Evolutionary conservation across 2,888 invertebrate species (phyloP).

Genomic region (Flexamia atlantica): DNA sequence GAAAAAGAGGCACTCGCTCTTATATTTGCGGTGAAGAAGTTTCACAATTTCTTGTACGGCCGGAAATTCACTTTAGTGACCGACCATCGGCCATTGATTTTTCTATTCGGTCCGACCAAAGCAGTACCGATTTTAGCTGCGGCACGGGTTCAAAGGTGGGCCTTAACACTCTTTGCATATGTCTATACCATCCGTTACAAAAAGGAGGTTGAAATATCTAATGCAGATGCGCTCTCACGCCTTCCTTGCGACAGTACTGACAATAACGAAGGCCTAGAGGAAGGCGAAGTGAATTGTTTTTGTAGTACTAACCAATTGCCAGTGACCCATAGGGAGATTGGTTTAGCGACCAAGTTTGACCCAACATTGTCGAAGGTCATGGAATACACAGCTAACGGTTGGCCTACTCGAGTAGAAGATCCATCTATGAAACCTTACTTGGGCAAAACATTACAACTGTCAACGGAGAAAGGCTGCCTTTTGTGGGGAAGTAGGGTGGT

Average conservation of each 20-base stretch:
- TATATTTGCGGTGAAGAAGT: conserved; percentile 54
- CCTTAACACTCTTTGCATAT: conserved; percentile 16
- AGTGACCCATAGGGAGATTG: conserved; percentile 1
- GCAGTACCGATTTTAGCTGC: conserved; percentile 15
- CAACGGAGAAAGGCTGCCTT: conserved; percentile 26
- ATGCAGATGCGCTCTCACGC: conserved; percentile 7
- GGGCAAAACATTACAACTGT: conserved; percentile 10
- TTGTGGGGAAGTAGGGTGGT: conserved; percentile 39
- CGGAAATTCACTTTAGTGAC: conserved; percentile 24
- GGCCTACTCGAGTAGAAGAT: conserved; percentile 1
- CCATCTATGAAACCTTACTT: neutral
- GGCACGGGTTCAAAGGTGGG: conserved; percentile 8
- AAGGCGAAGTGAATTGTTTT: conserved; percentile 12
- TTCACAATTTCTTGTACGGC: conserved; percentile 62
- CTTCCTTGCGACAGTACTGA: neutral
- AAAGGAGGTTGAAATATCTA: conserved; percentile 8
- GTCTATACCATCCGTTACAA: neutral
- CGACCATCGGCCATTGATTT: conserved; percentile 6
- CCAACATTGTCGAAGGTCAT: conserved; percentile 16
- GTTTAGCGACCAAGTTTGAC: conserved; percentile 1
- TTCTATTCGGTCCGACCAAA: conserved; percentile 17
- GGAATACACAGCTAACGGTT: conserved; percentile 1
- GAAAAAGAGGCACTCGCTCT: conserved; percentile 62
- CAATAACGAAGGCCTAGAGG: neutral
- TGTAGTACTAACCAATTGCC: neutral